Percentiles rank a stretch among this genome's conserved stretches.
phyloP scores from a whole-genome alignment of 1,140 invertebrate genomes.

The Gonioctena quinquepunctata region DNA sequence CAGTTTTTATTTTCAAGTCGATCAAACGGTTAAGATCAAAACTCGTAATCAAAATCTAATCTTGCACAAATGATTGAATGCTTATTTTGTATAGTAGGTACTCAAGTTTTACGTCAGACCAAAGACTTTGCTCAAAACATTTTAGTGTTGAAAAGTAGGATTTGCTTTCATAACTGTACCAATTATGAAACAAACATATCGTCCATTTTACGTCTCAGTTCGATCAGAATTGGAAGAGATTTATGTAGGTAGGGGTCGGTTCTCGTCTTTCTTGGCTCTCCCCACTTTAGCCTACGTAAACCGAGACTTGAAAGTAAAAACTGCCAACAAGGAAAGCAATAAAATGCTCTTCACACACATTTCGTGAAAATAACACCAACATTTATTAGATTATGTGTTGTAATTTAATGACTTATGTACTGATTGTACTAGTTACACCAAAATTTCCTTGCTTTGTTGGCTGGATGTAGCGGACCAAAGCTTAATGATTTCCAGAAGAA shows the following conservation, averaged over 20 bases:
- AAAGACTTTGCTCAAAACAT: neutral
- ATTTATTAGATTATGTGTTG: slow-evolving; percentile 41
- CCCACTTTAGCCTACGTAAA: too few relatives aligned
- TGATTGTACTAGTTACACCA: slow-evolving; percentile 53
- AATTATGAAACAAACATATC: neutral
- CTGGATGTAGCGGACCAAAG: slow-evolving; percentile 54
- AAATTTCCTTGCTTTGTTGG: slow-evolving; percentile 52
- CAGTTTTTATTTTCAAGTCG: slow-evolving; percentile 9
- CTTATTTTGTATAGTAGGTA: neutral
- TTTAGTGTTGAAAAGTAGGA: neutral
- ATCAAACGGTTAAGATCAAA: neutral
- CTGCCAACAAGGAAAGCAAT: slow-evolving; percentile 15
- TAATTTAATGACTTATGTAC: slow-evolving; percentile 38
- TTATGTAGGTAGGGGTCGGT: too few relatives aligned
- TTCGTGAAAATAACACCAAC: slow-evolving; percentile 49
- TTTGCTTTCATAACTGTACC: neutral
- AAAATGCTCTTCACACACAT: slow-evolving; percentile 24
- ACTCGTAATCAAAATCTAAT: slow-evolving; percentile 3
- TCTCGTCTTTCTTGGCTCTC: too few relatives aligned
- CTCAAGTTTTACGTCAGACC: neutral
- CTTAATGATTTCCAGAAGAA: slow-evolving; percentile 11
- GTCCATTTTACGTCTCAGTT: too few relatives aligned
- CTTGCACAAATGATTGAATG: neutral
- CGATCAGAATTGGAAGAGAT: too few relatives aligned
- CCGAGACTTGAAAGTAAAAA: slow-evolving; percentile 16